Evolutionary conservation across 2,888 invertebrate species (phyloP), one percentile per base, ranked within the genome.

Genomic region (Horisme vitalbata): DNA sequence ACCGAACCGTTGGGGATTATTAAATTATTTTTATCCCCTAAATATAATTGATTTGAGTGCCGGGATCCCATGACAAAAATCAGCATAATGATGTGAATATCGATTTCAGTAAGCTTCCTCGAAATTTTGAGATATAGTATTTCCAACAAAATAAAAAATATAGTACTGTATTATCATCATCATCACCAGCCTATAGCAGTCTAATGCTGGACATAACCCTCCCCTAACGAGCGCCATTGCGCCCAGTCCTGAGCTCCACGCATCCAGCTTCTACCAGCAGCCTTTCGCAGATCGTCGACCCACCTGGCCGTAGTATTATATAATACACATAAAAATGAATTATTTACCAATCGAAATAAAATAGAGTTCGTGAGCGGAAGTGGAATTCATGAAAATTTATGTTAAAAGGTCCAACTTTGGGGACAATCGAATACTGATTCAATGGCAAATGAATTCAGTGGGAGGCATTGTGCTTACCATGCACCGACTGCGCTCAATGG

Each of bases 341-440:
- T 45, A 44, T 34, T 34, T 43, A 38, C 38, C 32, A 20, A 48
- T 34, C 15, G 26, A 49, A 46, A 51, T 47, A 51, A 56, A 58
- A 52, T 41, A 32, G 55, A 58, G 36, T 46, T 55, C 52, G 49
- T 47, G 53, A 60, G 46, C 47, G 55, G 58, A 65, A 62, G 57
- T 59, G 58, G 52, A 41, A 65, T 61, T 55, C 61, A 57, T 51
- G 55, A 51, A 68, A 68, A 67, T 73, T 61, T 73, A 76, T 71
- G 70, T 68, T 66, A 75, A 75, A 72, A 67, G 57, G 63, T 58
- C 57, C 63, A 74, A 75, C 64, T 75, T 54, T 67, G 64, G 60
- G 71, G 65, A 80, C 78, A 82, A 82, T 79, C 62, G 79, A 77
- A 77, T 71, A 68, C 68, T 78, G 80, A 82, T 80, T 82, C 78